Percentiles rank a stretch among this genome's conserved stretches.
phyloP scores from a whole-genome alignment of 2,888 invertebrate genomes.

The Lordiphosa andalusiaca region DNA sequence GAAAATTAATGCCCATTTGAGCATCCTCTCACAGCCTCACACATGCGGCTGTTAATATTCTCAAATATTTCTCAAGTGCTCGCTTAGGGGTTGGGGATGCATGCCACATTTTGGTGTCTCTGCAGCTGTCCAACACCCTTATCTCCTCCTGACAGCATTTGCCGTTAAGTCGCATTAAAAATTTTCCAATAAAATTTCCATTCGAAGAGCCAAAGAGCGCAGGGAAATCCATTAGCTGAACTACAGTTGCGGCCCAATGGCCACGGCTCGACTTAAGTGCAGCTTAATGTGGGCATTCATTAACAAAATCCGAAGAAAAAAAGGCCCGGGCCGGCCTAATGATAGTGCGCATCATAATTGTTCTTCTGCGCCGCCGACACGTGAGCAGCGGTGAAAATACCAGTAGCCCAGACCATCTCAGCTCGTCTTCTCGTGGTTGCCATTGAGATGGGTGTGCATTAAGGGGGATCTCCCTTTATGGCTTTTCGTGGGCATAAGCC shows the following conservation, averaged over 20 bases:
- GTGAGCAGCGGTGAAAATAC: constrained; percentile 1
- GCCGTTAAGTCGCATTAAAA: constrained; percentile 17
- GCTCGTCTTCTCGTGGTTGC: constrained; percentile 1
- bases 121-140: constrained; percentile 29
- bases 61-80: not conserved
- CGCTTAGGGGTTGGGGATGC: constrained; percentile 5
- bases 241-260: constrained; percentile 39
- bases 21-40: not conserved
- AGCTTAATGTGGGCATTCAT: constrained; percentile 56
- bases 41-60: constrained; percentile 4
- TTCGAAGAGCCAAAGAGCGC: constrained; percentile 5
- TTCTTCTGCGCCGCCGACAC: not conserved
- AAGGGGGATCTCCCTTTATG: not conserved
- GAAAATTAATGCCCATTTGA: constrained; percentile 3
- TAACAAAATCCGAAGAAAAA: constrained; percentile 20
- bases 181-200: constrained; percentile 36
- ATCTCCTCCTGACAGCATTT: constrained; percentile 16
- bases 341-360: constrained; percentile 17
- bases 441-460: constrained; percentile 2
- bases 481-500: constrained; percentile 40
- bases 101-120: not conserved
- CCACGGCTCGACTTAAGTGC: constrained; percentile 43
- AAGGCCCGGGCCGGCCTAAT: constrained; percentile 10
- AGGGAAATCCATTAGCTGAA: constrained; percentile 45
- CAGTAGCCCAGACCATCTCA: constrained; percentile 10